A percentile compares a stretch with the other conserved stretches of the same genome.
These are phyloP conservation scores for Lissonota sp. DNA, from an alignment of 2,888 invertebrate species.

Conservation along the genomic window DNA sequence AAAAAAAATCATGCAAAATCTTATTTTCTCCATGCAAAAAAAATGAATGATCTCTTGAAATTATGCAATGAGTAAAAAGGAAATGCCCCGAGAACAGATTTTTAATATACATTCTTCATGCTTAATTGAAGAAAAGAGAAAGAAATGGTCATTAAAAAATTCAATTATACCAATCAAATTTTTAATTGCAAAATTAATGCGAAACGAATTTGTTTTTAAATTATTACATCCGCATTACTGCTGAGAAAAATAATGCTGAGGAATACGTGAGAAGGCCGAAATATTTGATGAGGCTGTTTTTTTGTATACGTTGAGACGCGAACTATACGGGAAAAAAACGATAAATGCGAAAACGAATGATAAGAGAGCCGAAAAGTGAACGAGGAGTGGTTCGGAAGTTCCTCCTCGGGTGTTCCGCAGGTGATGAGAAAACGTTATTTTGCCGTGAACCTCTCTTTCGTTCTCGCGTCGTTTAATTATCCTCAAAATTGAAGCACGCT, in stretches of 20 bases:
- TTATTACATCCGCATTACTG: no score
- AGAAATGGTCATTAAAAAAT: no score
- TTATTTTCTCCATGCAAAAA: neutral
- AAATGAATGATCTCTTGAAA: no score
- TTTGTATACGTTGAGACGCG: constrained; percentile 38
- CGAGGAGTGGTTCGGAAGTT: constrained; percentile 40
- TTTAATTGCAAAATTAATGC: no score
- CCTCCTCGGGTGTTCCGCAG: constrained; percentile 60
- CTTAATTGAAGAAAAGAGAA: no score
- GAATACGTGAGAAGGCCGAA: no score
- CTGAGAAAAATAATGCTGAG: no score
- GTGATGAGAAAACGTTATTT: constrained; percentile 62
- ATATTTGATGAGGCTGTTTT: neutral
- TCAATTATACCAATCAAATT: no score
- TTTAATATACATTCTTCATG: neutral
- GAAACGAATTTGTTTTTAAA: no score
- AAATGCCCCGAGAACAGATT: neutral
- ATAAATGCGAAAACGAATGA: constrained; percentile 27
- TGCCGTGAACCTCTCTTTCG: constrained; percentile 41
- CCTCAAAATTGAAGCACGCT: constrained; percentile 77
- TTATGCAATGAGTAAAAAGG: neutral
- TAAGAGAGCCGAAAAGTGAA: constrained; percentile 36
- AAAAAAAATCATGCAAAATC: neutral
- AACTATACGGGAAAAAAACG: constrained; percentile 44
- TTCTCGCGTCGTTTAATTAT: constrained; percentile 74